Percentiles rank a stretch among this genome's conserved stretches.
Evolutionary conservation across 2,888 invertebrate species (phyloP).

Genomic region (Rambutsinella grinnellia): DNA sequence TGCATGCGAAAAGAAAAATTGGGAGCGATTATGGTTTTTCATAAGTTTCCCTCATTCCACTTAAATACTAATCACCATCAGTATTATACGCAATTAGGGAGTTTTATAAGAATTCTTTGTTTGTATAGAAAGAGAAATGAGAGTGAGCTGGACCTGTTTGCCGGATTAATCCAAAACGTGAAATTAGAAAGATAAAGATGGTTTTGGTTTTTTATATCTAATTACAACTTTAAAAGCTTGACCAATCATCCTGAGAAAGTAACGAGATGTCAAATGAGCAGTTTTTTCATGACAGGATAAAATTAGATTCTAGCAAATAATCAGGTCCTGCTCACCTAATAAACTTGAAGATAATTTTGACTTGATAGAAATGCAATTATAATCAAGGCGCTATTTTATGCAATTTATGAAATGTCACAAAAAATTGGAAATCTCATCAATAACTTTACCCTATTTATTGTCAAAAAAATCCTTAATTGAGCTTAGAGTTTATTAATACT

Average conservation of each 20-base stretch:
- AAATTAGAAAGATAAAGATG: too few relatives aligned
- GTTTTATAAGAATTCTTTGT: background rate
- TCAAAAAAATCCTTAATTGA: background rate
- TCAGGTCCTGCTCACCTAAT: too few relatives aligned
- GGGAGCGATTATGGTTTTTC: background rate
- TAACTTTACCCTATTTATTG: background rate
- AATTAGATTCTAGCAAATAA: too few relatives aligned
- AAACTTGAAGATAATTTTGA: too few relatives aligned
- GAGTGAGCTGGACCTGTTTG: background rate
- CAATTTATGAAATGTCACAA: background rate
- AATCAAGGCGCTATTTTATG: background rate
- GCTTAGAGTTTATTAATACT: conserved; percentile 24
- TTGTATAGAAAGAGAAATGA: background rate
- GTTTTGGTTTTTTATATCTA: too few relatives aligned
- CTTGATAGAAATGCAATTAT: background rate
- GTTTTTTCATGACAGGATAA: too few relatives aligned
- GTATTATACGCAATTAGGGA: background rate
- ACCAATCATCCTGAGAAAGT: too few relatives aligned
- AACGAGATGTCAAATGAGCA: too few relatives aligned
- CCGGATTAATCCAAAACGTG: background rate
- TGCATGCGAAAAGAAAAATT: background rate
- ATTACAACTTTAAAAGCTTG: too few relatives aligned
- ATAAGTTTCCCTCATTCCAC: background rate
- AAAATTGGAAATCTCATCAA: background rate
- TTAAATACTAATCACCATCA: background rate